Evolutionary conservation across 2,888 invertebrate species (phyloP), one percentile per base, ranked within the genome.

Genomic region (Patella depressa): DNA sequence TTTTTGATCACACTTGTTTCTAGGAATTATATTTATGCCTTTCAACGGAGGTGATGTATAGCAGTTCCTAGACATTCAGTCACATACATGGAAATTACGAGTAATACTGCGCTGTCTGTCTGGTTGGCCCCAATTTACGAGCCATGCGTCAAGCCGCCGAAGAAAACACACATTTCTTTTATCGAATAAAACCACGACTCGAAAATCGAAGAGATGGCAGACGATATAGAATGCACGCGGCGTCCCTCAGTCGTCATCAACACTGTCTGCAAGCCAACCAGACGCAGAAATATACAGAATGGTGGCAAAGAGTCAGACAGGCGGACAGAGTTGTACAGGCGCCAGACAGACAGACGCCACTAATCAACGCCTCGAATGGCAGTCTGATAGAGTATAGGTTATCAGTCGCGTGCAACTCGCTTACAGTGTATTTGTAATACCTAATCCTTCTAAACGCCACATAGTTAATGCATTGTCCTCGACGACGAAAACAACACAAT

Each of bases 121-220:
- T 65, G 65, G 65, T 65, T 65, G 65, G 24, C 65, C 24, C 65
- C 65, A 14, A 65, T 65, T 65, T 65, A 65, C 65, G 65, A 65
- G 65, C 65, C 65, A 65, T 65, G 65, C 65, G 65, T 65, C 65
- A 65, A 65, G 65, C 65, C 65, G 24, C 24, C 65, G 65, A 65
- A 65, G 65, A 65, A 65, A 65, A 65, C 65, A 65, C 65, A 65
- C 65, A 65, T 65, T 65, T 65, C 65, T 65, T 65, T 65, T 65
- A 65, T 65, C 65, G 65, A 65, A 24, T 65, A 65, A 65, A 65
- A 65, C 65, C 65, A 65, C 65, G 24, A 24, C 65, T 65, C 19
- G 65, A 65, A 65, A 65, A 65, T 65, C 65, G 65, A 65, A 65
- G 65, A 65, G 65, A 65, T 65, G 65, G 65, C 65, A 65, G 65